Percentiles rank a stretch among this genome's conserved stretches.
phyloP scores from a whole-genome alignment of 2,113 vertebrate species.

The Tylochromis polylepis region DNA sequence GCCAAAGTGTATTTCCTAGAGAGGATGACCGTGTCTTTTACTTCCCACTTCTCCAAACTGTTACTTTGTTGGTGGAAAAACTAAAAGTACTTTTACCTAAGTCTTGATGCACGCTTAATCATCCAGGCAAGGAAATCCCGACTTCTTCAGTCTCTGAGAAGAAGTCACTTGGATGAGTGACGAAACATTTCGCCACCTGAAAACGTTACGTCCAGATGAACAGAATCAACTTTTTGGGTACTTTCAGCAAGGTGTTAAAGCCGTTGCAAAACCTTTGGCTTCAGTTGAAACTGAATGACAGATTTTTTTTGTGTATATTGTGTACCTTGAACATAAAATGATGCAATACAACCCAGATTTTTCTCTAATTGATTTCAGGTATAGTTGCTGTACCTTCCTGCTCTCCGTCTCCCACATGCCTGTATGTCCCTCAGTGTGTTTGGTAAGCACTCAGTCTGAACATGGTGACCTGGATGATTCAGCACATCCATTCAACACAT shows the following conservation, averaged over 20 bases:
- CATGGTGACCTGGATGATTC: not conserved
- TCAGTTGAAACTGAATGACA: not conserved
- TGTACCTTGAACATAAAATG: not conserved
- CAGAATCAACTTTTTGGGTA: not conserved
- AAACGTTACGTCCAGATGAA: fast-evolving
- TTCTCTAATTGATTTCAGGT: not conserved
- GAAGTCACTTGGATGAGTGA: no score
- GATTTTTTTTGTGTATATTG: not conserved
- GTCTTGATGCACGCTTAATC: no score
- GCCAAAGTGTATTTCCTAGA: not conserved
- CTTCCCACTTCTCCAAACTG: fast-evolving
- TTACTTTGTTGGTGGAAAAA: not conserved
- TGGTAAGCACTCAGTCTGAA: not conserved
- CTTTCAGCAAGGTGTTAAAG: fast-evolving
- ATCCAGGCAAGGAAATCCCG: no score
- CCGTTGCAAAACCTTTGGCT: not conserved
- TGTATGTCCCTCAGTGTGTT: not conserved
- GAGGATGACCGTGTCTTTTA: not conserved
- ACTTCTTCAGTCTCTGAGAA: no score
- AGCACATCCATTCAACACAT: not conserved
- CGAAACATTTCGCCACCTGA: no score
- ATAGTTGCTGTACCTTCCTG: not conserved
- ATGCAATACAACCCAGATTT: fast-evolving
- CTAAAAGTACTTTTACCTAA: not conserved
- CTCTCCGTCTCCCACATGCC: not conserved